phyloP scores from a whole-genome alignment of 1,140 invertebrate species.

The Diabrotica virgifera region DNA sequence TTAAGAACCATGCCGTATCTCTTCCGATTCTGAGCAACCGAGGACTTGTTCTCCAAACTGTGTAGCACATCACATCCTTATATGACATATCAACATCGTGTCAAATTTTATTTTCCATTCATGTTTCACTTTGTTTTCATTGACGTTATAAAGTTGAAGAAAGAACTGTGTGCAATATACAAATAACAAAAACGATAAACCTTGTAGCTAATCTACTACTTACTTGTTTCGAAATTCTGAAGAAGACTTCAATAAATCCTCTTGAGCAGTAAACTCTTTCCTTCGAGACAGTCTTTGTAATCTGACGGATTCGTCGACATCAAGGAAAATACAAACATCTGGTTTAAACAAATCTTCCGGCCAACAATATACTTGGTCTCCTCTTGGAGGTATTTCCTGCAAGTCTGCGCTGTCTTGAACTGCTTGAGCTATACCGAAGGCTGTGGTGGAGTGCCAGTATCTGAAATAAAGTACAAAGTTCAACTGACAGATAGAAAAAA shows the following conservation, averaged over 20 bases:
- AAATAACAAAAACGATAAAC: background rate
- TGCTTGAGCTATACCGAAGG: conserved; percentile 44
- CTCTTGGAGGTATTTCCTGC: conserved; percentile 31
- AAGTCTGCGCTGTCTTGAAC: conserved; percentile 31
- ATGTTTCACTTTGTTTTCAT: too few species aligned
- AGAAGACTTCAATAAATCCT: conserved; percentile 42
- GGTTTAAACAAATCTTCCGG: conserved; percentile 47
- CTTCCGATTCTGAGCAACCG: too few species aligned
- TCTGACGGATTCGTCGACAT: conserved; percentile 33
- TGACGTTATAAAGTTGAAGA: too few species aligned
- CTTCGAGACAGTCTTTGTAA: conserved; percentile 32
- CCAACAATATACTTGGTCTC: conserved; percentile 43
- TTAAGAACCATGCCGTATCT: too few species aligned
- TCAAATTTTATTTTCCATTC: too few species aligned
- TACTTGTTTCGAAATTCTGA: conserved; percentile 18
- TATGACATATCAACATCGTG: too few species aligned
- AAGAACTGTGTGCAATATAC: background rate
- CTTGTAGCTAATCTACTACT: background rate
- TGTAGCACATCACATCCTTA: too few species aligned
- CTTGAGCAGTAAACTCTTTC: conserved; percentile 41
- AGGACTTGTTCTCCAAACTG: too few species aligned
- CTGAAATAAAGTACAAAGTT: conserved; percentile 20
- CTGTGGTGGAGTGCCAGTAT: conserved; percentile 49
- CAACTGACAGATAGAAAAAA: too few species aligned
- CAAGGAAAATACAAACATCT: conserved; percentile 32